A percentile compares a stretch with the other conserved stretches of the same genome.
phyloP scores from a whole-genome alignment of 2,888 invertebrate species.

The Tholera decimalis region DNA sequence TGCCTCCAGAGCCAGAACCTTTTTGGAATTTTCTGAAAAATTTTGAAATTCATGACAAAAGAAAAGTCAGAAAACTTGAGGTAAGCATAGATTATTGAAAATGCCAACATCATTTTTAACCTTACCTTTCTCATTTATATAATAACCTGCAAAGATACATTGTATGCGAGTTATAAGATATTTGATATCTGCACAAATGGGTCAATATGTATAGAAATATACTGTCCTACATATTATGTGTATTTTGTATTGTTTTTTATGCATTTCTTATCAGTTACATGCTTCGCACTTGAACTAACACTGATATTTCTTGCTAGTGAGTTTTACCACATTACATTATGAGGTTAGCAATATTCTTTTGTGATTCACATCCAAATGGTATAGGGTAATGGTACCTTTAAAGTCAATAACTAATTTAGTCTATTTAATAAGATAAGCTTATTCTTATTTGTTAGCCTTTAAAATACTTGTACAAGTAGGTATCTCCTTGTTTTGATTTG shows the following conservation, averaged over 20 bases:
- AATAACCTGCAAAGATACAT: slow-evolving; percentile 36
- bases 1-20: slow-evolving; percentile 72
- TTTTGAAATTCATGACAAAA: slow-evolving; percentile 84
- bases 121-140: slow-evolving; percentile 37
- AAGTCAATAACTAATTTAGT: too few relatives aligned
- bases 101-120: slow-evolving; percentile 29
- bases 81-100: slow-evolving; percentile 66
- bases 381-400: too few relatives aligned
- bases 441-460: too few relatives aligned
- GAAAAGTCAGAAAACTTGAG: slow-evolving; percentile 84
- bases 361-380: slow-evolving; percentile 14
- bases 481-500: too few relatives aligned
- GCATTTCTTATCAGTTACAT: slow-evolving; percentile 36
- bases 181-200: slow-evolving; percentile 3
- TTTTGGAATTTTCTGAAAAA: slow-evolving; percentile 85
- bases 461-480: too few relatives aligned
- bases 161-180: slow-evolving; percentile 1
- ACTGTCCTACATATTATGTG: too few relatives aligned
- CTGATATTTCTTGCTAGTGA: not conserved
- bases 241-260: too few relatives aligned
- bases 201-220: too few relatives aligned
- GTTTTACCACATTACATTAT: not conserved
- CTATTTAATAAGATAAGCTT: too few relatives aligned
- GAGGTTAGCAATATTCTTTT: slow-evolving; percentile 9
- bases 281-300: slow-evolving; percentile 1